These are phyloP conservation scores for Temnothorax curvispinosus DNA, from an alignment of 1,140 invertebrate genomes.

Conservation along the genomic window DNA sequence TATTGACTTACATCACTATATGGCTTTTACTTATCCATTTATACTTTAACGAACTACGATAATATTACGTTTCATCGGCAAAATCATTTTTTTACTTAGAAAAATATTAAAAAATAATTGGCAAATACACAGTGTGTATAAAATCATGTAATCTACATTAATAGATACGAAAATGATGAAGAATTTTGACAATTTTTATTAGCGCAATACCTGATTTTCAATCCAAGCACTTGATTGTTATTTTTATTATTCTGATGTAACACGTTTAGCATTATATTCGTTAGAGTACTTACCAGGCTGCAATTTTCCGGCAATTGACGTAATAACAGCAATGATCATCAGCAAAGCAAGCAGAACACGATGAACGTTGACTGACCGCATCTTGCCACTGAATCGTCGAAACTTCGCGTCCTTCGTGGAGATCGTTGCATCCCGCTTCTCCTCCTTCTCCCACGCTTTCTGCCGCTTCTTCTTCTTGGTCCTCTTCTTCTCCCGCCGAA, in stretches of 20 bases:
- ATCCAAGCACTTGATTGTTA: not conserved
- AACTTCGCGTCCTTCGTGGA: conserved; percentile 3
- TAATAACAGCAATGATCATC: not conserved
- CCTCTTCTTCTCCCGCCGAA: not conserved
- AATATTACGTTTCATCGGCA: not conserved
- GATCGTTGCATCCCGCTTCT: conserved; percentile 27
- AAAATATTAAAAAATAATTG: not conserved
- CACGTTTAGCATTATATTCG: not conserved
- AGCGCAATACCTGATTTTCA: not conserved
- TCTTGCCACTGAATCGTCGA: conserved; percentile 33
- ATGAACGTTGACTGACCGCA: conserved; percentile 29
- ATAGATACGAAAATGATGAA: not conserved
- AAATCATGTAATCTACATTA: not conserved
- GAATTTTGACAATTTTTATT: not conserved
- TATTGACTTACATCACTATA: too few relatives aligned
- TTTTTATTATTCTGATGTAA: not conserved
- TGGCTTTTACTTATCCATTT: not conserved
- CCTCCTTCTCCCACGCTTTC: not conserved
- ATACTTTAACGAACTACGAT: not conserved
- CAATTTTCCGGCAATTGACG: conserved; percentile 15
- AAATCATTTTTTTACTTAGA: not conserved
- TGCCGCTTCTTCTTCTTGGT: not conserved
- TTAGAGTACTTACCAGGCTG: conserved; percentile 33
- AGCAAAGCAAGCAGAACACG: conserved; percentile 2
- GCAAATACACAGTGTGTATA: not conserved